Evolutionary conservation across 2,797 vertebrate genomes (phyloP).

Genomic region (Anguilla anguilla): DNA sequence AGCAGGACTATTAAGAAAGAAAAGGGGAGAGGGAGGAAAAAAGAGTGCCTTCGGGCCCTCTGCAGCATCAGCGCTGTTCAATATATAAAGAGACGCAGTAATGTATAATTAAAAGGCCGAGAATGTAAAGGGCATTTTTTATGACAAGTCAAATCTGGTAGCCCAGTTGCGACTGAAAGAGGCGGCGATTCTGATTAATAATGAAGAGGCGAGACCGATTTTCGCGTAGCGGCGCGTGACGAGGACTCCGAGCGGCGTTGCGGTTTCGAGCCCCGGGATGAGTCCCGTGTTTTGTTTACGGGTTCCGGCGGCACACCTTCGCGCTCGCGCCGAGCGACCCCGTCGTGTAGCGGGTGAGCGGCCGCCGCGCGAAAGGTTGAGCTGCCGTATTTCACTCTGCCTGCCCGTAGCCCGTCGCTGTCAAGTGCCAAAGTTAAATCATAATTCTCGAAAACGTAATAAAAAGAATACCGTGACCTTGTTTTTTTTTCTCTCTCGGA

Average conservation of each 20-base stretch:
- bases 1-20: constrained; percentile 17
- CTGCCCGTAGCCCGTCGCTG: neutral
- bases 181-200: constrained; percentile 58
- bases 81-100: constrained; percentile 52
- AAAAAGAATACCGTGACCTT: neutral
- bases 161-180: constrained; percentile 43
- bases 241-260: constrained; percentile 28
- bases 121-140: constrained; percentile 55
- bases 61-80: constrained; percentile 53
- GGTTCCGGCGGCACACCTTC: constrained; percentile 26
- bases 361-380: neutral
- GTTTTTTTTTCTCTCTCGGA: neutral
- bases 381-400: neutral
- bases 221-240: constrained; percentile 50
- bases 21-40: constrained; percentile 14
- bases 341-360: no score
- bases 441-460: neutral
- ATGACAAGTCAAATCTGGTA: constrained; percentile 42
- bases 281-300: constrained; percentile 11
- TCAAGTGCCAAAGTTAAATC: neutral
- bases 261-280: constrained; percentile 4
- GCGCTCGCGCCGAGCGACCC: neutral
- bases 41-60: constrained; percentile 45
- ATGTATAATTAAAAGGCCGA: constrained; percentile 50
- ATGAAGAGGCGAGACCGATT: constrained; percentile 49